These are phyloP conservation scores for Andrena flavipes DNA, from an alignment of 2,888 invertebrate species.

Conservation along the genomic window DNA sequence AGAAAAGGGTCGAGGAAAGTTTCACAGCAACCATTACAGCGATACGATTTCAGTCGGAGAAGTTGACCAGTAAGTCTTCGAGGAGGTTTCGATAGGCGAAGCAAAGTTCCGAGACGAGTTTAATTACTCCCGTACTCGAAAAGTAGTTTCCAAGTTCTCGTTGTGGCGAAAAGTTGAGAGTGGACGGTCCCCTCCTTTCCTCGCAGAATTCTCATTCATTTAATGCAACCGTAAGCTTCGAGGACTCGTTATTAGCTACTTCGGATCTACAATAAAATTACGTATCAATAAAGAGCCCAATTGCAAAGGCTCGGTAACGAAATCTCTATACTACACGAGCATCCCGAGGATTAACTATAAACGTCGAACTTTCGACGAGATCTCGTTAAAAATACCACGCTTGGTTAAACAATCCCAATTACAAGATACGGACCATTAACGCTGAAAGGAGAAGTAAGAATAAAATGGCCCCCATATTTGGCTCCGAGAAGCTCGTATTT, in stretches of 20 bases:
- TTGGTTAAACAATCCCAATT: not conserved
- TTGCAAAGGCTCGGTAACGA: not conserved
- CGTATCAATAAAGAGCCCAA: not conserved
- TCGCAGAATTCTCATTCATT: not conserved
- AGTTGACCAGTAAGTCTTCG: slow-evolving; percentile 18
- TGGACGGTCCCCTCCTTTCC: not conserved
- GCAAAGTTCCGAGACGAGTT: slow-evolving; percentile 10
- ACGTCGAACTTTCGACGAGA: not conserved
- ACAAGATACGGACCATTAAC: not conserved
- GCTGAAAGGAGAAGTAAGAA: no score
- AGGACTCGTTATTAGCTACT: not conserved
- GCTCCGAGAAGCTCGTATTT: not conserved
- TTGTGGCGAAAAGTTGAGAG: not conserved
- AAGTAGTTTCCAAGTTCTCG: slow-evolving; percentile 12
- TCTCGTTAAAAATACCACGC: not conserved
- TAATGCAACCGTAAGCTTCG: slow-evolving; percentile 3
- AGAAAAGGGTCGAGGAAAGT: not conserved
- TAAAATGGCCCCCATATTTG: no score
- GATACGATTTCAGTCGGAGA: slow-evolving; percentile 4
- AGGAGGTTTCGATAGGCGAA: not conserved
- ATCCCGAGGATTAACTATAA: not conserved
- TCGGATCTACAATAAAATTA: not conserved
- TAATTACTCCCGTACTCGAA: slow-evolving; percentile 6
- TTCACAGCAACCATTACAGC: not conserved
- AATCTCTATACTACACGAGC: not conserved